Evolutionary conservation across 1,140 invertebrate species (phyloP).

Genomic region (Conus betulinus): DNA sequence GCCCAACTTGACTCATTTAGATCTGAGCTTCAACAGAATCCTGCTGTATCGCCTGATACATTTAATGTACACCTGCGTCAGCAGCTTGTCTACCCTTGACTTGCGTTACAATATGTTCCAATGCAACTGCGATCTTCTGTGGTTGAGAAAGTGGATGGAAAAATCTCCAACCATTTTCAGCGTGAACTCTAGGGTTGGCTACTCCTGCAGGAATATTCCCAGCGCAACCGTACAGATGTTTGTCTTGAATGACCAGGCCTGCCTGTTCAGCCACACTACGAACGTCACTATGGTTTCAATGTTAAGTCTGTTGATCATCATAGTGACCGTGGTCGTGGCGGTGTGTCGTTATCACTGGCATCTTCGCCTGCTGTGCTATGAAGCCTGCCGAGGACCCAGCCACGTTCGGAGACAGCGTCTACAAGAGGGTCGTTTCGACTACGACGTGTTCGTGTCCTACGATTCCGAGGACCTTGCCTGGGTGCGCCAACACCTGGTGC

Average conservation of each 20-base stretch:
- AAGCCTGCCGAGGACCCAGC: not conserved
- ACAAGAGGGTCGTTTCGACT: conserved; percentile 24
- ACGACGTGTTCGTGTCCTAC: conserved; percentile 48
- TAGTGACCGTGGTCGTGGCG: not conserved
- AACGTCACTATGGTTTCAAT: not conserved
- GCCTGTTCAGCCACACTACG: not conserved
- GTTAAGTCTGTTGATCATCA: not conserved
- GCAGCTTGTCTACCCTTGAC: not conserved
- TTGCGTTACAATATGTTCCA: conserved; percentile 25
- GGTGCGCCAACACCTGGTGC: conserved; percentile 4
- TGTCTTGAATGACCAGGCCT: conserved; percentile 20
- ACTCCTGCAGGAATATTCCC: not conserved
- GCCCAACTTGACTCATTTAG: no score
- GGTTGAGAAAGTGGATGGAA: conserved; percentile 33
- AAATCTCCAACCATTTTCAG: not conserved
- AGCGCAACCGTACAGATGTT: not conserved
- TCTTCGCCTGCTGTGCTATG: conserved; percentile 25
- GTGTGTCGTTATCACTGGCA: not conserved
- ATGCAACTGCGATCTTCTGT: conserved; percentile 28
- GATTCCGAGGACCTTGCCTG: not conserved
- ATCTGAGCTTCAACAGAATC: no score
- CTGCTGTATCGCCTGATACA: no score
- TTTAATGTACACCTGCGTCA: no score
- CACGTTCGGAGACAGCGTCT: no score
- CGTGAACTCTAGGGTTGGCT: not conserved